Percentiles rank a stretch among this genome's conserved stretches.
phyloP scores from a whole-genome alignment of 2,113 vertebrate genomes.

The Pipa parva region DNA sequence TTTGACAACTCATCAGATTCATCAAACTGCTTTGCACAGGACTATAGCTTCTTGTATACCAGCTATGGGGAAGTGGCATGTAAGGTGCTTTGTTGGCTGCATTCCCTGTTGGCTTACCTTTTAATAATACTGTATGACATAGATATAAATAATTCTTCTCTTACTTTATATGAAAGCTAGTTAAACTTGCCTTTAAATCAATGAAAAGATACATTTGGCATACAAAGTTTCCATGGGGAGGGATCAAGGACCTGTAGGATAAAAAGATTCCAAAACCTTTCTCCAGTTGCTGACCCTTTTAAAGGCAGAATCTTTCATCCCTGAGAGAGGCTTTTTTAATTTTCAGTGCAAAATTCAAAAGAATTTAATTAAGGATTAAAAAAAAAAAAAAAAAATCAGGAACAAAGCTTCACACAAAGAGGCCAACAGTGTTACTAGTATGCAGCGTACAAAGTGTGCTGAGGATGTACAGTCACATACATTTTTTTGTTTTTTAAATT shows the following conservation, averaged over 20 bases:
- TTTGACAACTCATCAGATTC: too few species aligned
- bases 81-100: too few species aligned
- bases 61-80: too few species aligned
- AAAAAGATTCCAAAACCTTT: conserved; percentile 4
- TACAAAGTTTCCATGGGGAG: conserved; percentile 26
- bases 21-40: too few species aligned
- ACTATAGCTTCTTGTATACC: too few species aligned
- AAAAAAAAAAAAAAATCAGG: conserved; percentile 23
- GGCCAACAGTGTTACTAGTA: conserved; percentile 32
- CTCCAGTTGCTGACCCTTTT: conserved; percentile 32
- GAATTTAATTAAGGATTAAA: conserved; percentile 40
- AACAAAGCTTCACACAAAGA: conserved; percentile 32
- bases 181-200: too few species aligned
- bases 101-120: too few species aligned
- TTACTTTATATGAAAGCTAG: too few species aligned
- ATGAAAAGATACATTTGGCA: conserved; percentile 35
- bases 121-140: too few species aligned
- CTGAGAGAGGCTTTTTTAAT: conserved; percentile 32
- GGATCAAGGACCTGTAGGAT: conserved; percentile 7
- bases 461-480: conserved; percentile 11
- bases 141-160: too few species aligned
- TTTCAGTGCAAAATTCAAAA: conserved; percentile 31
- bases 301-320: conserved; percentile 35
- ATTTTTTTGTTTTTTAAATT: neutral
- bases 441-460: conserved; percentile 11